These are phyloP conservation scores for Papilio elwesi DNA, from an alignment of 2,888 invertebrate genomes.

Conservation along the genomic window DNA sequence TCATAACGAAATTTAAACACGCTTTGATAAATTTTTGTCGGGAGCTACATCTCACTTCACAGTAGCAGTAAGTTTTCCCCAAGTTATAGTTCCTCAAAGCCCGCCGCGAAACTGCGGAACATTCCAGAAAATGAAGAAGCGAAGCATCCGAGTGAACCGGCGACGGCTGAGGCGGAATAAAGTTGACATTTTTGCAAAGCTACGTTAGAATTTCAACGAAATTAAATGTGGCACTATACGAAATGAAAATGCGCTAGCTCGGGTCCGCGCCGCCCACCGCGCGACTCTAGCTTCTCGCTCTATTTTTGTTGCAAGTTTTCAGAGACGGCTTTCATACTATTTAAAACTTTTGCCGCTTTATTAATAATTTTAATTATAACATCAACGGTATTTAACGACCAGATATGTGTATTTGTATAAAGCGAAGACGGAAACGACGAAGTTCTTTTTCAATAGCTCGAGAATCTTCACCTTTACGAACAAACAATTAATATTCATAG, in stretches of 20 bases:
- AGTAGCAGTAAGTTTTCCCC: slow-evolving; percentile 78
- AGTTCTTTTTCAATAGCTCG: neutral
- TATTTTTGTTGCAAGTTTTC: slow-evolving; percentile 66
- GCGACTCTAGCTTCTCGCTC: slow-evolving; percentile 46
- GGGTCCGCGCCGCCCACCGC: slow-evolving; percentile 39
- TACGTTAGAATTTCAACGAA: slow-evolving; percentile 83
- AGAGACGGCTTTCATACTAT: slow-evolving; percentile 27
- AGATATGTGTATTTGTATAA: neutral
- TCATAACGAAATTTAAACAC: slow-evolving; percentile 83
- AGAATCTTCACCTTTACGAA: neutral
- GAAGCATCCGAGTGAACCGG: slow-evolving; percentile 78
- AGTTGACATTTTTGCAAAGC: slow-evolving; percentile 85
- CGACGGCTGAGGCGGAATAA: slow-evolving; percentile 81
- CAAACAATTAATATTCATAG: too few relatives aligned
- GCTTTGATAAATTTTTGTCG: slow-evolving; percentile 80
- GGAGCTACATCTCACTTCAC: slow-evolving; percentile 79
- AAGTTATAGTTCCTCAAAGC: slow-evolving; percentile 84
- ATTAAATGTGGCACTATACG: slow-evolving; percentile 84
- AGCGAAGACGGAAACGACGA: neutral
- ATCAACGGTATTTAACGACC: neutral
- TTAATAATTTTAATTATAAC: neutral
- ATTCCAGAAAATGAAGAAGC: slow-evolving; percentile 81
- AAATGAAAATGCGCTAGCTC: slow-evolving; percentile 78
- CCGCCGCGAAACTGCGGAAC: slow-evolving; percentile 78
- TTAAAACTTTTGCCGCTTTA: neutral